Percentiles rank a stretch among this genome's conserved stretches.
Conservation (phyloP, 2,888 invertebrate species). For the Phytoseiulus persimilis region DNA sequence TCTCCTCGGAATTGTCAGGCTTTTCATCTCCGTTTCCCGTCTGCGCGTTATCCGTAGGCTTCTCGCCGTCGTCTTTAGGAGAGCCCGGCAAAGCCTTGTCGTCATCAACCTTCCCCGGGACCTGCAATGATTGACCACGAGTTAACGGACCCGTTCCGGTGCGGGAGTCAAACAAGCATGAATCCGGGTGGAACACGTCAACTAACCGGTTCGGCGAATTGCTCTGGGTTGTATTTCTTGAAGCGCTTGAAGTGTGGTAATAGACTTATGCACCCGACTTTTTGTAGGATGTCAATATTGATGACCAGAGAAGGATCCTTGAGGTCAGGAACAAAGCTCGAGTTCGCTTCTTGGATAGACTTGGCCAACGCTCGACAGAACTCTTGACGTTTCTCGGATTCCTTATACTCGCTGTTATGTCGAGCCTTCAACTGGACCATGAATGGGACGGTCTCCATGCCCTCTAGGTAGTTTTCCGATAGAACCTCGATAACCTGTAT, state of each 20-base stretch:
- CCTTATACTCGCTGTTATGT: conserved; percentile 18
- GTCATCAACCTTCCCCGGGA: too few relatives aligned
- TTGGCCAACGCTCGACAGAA: conserved; percentile 7
- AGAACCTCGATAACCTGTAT: conserved; percentile 12
- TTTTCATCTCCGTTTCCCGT: too few relatives aligned
- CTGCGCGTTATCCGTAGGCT: too few relatives aligned
- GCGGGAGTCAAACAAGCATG: too few relatives aligned
- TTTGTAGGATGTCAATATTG: conserved; percentile 14
- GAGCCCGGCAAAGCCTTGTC: too few relatives aligned
- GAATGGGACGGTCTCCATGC: background rate
- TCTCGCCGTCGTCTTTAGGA: too few relatives aligned
- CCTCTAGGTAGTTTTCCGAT: background rate
- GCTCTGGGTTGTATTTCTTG: conserved; percentile 36
- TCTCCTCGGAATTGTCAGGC: too few relatives aligned
- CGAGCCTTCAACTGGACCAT: conserved; percentile 35
- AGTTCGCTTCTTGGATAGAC: conserved; percentile 10
- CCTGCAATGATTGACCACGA: too few relatives aligned
- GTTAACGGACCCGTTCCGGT: too few relatives aligned
- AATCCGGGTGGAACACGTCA: background rate
- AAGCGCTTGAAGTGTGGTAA: conserved; percentile 11
- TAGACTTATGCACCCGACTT: background rate
- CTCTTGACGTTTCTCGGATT: background rate
- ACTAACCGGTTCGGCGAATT: background rate
- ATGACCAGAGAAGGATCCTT: conserved; percentile 11
- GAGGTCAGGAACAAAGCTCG: conserved; percentile 7